Conservation (phyloP, 2,888 invertebrate genomes). For the Nomada hirtipes region DNA sequence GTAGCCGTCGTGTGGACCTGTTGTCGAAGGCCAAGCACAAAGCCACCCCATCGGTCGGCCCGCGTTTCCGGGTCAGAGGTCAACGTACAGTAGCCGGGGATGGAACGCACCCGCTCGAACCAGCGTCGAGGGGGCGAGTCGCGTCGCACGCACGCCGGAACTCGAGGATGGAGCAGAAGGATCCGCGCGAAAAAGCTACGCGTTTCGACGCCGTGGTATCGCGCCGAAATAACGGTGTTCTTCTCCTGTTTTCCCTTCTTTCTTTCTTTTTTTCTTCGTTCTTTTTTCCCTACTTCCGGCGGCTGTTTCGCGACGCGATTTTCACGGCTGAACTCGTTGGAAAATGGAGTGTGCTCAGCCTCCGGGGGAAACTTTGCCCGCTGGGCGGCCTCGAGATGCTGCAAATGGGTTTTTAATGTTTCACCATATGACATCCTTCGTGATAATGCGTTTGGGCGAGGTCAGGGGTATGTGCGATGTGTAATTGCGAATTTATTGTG, state of each 20-base stretch:
- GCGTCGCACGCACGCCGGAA: too few species aligned
- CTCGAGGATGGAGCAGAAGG: constrained; percentile 11
- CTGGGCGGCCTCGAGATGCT: background rate
- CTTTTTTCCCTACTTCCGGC: background rate
- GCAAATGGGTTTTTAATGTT: constrained; percentile 15
- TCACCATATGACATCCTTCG: background rate
- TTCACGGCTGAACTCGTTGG: constrained; percentile 22
- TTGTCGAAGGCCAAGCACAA: constrained; percentile 74
- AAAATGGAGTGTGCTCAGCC: constrained; percentile 31
- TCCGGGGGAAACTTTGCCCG: background rate
- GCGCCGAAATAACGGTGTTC: constrained; percentile 28
- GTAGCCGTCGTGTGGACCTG: constrained; percentile 56
- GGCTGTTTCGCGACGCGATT: background rate
- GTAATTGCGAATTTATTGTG: too few species aligned
- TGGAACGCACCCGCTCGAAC: constrained; percentile 12
- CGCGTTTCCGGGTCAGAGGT: constrained; percentile 71
- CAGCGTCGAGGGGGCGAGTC: background rate
- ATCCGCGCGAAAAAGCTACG: constrained; percentile 3
- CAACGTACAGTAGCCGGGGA: constrained; percentile 58
- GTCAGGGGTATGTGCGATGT: background rate
- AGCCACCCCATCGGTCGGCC: constrained; percentile 46
- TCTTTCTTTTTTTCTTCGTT: background rate
- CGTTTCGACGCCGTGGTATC: constrained; percentile 25
- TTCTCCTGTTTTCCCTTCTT: background rate
- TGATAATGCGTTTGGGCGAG: background rate